Conservation (phyloP, 2,888 invertebrate genomes). For the Nasonovia ribisnigri region DNA sequence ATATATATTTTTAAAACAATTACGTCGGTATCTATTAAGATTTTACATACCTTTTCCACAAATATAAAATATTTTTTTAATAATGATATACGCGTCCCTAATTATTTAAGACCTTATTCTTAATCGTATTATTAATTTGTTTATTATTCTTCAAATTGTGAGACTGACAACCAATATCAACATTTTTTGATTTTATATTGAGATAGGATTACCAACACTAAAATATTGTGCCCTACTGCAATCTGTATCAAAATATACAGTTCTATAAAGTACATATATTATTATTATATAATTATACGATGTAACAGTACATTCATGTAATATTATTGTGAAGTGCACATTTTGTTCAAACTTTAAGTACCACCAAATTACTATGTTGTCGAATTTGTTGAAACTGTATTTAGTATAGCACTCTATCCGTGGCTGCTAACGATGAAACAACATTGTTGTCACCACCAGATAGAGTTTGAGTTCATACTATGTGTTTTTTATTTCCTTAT, state of each 20-base stretch:
- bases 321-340: background rate
- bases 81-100: background rate
- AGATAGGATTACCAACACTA: background rate
- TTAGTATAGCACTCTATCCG: background rate
- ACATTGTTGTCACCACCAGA: background rate
- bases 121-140: background rate
- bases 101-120: background rate
- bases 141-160: background rate
- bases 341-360: background rate
- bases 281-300: background rate
- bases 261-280: background rate
- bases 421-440: background rate
- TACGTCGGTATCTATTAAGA: too few species aligned
- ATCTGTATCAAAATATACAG: background rate
- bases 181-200: background rate
- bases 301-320: background rate
- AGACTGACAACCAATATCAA: background rate
- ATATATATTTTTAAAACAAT: too few species aligned
- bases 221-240: background rate
- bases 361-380: background rate
- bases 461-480: background rate
- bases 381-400: background rate
- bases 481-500: background rate
- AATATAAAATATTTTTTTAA: background rate
- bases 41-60: background rate